phyloP scores from a whole-genome alignment of 1,140 invertebrate genomes.

The Diorhabda sublineata region DNA sequence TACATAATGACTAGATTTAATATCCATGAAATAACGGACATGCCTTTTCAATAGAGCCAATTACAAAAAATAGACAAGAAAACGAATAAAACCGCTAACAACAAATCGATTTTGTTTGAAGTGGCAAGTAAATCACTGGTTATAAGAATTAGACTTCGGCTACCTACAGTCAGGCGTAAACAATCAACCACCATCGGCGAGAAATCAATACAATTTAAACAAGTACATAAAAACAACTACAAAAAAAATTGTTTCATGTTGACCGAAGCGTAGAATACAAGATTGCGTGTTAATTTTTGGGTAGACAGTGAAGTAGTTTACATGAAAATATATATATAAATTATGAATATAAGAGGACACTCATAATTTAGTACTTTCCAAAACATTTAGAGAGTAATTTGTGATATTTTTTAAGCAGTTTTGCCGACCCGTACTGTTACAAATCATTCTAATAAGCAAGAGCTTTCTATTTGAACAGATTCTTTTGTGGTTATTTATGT shows the following conservation, averaged over 20 bases:
- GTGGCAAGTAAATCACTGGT: constrained; percentile 1
- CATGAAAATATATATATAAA: background rate
- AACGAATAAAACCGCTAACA: background rate
- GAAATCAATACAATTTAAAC: background rate
- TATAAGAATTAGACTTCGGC: background rate
- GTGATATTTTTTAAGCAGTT: too few species aligned
- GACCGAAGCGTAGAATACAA: background rate
- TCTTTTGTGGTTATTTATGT: too few species aligned
- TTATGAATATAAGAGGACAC: background rate
- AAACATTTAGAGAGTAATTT: too few species aligned
- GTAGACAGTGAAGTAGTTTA: background rate
- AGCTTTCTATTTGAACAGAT: too few species aligned
- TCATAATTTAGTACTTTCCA: too few species aligned
- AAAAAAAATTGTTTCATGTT: background rate
- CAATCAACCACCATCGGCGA: background rate
- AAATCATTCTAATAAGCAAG: too few species aligned
- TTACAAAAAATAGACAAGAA: background rate
- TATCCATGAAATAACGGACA: background rate
- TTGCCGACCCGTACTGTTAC: too few species aligned
- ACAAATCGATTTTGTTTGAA: constrained; percentile 2
- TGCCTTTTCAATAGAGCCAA: background rate
- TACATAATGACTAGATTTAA: background rate
- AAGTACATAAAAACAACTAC: background rate
- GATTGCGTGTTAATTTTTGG: background rate
- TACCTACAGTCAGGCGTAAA: constrained; percentile 1